Percentiles rank a stretch among this genome's conserved stretches.
These are phyloP conservation scores for Mormyrops boulengeri DNA, from an alignment of 2,797 vertebrate genomes.

Conservation along the genomic window DNA sequence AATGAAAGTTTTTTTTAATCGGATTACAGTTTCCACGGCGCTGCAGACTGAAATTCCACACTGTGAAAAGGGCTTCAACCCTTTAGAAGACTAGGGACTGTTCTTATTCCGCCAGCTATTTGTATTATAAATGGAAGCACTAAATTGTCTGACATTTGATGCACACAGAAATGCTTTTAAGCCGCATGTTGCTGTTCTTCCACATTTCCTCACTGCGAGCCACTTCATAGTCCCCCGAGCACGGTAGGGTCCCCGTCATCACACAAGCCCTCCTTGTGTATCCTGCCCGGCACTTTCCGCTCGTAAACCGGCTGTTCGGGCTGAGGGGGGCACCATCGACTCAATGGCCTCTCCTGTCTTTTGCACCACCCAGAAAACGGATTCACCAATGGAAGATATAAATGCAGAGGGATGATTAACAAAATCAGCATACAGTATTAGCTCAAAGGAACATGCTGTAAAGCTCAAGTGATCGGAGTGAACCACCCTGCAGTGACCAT, in stretches of 20 bases:
- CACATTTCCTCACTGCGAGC: neutral
- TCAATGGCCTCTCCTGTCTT: neutral
- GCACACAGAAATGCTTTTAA: neutral
- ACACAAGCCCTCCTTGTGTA: neutral
- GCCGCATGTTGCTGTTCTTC: neutral
- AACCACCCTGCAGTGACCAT: neutral
- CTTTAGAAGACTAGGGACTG: neutral
- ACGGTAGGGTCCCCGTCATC: neutral
- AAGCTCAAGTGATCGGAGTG: neutral
- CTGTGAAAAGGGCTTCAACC: slow-evolving; percentile 9
- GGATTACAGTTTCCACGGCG: slow-evolving; percentile 17
- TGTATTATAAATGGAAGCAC: neutral
- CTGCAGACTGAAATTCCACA: slow-evolving; percentile 8
- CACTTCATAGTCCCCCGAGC: neutral
- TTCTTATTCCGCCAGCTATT: slow-evolving; percentile 1
- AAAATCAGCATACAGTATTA: neutral
- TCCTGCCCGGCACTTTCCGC: neutral
- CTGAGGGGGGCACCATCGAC: neutral
- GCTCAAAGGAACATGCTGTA: neutral
- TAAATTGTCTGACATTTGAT: neutral
- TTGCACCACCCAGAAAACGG: neutral
- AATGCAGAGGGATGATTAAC: neutral
- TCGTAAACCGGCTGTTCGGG: neutral
- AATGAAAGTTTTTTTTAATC: slow-evolving; percentile 15
- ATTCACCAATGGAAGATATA: neutral